Percentiles rank a stretch among this genome's conserved stretches.
These are phyloP conservation scores for Mercenaria mercenaria DNA, from an alignment of 1,140 invertebrate species.

Conservation along the genomic window DNA sequence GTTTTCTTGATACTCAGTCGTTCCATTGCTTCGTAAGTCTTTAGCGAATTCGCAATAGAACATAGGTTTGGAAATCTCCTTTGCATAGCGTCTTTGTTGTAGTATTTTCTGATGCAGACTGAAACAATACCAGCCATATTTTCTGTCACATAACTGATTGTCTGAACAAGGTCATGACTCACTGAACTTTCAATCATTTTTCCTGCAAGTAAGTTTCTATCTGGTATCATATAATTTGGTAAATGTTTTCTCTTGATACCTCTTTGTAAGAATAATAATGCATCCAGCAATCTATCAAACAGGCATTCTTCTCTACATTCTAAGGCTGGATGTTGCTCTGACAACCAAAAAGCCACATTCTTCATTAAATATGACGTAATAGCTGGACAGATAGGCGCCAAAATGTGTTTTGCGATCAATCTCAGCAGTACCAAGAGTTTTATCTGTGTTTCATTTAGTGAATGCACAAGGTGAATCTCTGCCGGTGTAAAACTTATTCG, in stretches of 20 bases:
- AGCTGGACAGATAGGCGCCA: background rate
- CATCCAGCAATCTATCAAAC: background rate
- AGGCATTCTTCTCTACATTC: background rate
- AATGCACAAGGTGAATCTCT: slow-evolving; percentile 5
- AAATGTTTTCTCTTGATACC: background rate
- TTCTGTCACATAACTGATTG: too few species aligned
- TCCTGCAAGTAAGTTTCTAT: slow-evolving; percentile 17
- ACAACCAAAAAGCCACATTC: slow-evolving; percentile 24
- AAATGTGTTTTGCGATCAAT: background rate
- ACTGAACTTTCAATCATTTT: background rate
- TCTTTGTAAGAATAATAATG: background rate
- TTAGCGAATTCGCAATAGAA: too few species aligned
- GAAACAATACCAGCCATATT: too few species aligned
- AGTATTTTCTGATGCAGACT: too few species aligned
- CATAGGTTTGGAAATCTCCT: too few species aligned
- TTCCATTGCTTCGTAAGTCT: too few species aligned
- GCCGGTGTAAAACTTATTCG: slow-evolving; percentile 6
- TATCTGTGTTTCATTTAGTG: slow-evolving; percentile 16
- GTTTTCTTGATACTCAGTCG: too few species aligned
- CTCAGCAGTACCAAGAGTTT: slow-evolving; percentile 35
- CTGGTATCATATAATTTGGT: slow-evolving; percentile 26
- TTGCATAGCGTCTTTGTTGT: too few species aligned
- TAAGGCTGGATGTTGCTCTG: background rate
- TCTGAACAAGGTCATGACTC: too few species aligned
- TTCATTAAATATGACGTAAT: slow-evolving; percentile 46